Percentiles rank a stretch among this genome's conserved stretches.
Conservation (phyloP, 2,888 invertebrate genomes). For the Chalcis sispes region DNA sequence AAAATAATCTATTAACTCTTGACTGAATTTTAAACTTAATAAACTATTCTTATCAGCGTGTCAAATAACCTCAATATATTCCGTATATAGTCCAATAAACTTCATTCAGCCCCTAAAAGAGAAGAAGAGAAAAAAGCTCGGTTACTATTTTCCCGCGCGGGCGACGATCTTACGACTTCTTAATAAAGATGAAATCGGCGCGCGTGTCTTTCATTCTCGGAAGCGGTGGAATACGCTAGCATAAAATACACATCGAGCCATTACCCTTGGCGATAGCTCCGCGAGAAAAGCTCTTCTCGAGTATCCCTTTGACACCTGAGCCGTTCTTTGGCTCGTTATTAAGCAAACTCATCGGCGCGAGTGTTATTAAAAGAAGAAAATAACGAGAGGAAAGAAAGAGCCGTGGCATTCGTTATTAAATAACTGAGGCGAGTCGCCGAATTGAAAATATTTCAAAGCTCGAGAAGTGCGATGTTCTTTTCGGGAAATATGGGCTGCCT, state of each 20-base stretch:
- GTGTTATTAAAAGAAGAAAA: slow-evolving; percentile 44
- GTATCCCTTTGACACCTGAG: slow-evolving; percentile 49
- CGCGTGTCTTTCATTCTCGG: neutral
- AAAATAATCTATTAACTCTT: too few species aligned
- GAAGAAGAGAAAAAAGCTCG: too few species aligned
- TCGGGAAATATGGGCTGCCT: neutral
- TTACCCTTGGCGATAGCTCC: slow-evolving; percentile 30
- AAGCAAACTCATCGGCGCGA: slow-evolving; percentile 4
- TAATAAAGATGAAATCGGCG: slow-evolving; percentile 39
- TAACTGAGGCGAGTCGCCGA: slow-evolving; percentile 57
- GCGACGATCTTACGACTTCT: too few species aligned
- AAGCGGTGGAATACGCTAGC: neutral
- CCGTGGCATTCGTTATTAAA: slow-evolving; percentile 59
- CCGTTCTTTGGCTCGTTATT: slow-evolving; percentile 16
- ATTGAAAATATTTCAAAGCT: slow-evolving; percentile 62
- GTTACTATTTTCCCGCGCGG: too few species aligned
- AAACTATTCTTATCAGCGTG: too few species aligned
- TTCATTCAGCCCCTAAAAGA: too few species aligned
- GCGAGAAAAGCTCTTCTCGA: slow-evolving; percentile 38
- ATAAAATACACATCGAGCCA: slow-evolving; percentile 42
- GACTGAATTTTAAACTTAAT: too few species aligned
- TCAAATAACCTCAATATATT: too few species aligned
- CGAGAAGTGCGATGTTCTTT: slow-evolving; percentile 25
- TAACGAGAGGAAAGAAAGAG: slow-evolving; percentile 10
- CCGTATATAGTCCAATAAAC: too few species aligned